Conservation (phyloP, 2,888 invertebrate genomes). For the Bellardia bayeri region DNA sequence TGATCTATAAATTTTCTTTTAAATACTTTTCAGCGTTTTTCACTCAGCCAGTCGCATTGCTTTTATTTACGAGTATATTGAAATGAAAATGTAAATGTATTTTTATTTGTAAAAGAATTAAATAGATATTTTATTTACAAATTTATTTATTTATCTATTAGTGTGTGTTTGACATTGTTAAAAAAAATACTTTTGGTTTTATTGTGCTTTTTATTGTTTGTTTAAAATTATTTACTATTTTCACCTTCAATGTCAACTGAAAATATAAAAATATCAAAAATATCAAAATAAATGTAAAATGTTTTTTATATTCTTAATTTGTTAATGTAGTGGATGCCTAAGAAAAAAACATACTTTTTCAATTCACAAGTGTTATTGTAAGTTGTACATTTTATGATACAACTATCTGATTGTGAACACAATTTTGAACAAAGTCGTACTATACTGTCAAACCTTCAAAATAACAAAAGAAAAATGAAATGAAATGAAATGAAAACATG, state of each 20-base stretch:
- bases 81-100: neutral
- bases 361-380: too few relatives aligned
- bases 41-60: constrained; percentile 41
- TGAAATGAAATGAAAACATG: too few relatives aligned
- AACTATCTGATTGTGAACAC: too few relatives aligned
- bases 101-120: neutral
- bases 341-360: neutral
- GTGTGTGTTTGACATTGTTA: neutral
- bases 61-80: constrained; percentile 42
- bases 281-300: neutral
- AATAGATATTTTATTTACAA: neutral
- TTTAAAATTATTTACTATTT: constrained; percentile 41
- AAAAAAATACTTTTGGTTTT: constrained; percentile 30
- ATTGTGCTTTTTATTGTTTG: neutral
- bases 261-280: constrained; percentile 21
- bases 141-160: neutral
- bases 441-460: too few relatives aligned
- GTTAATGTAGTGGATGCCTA: neutral
- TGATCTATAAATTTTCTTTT: constrained; percentile 49
- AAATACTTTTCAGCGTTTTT: constrained; percentile 38
- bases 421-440: too few relatives aligned
- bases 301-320: neutral
- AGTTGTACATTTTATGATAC: too few relatives aligned
- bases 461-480: too few relatives aligned
- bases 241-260: constrained; percentile 55